Percentiles rank a stretch among this genome's conserved stretches.
phyloP scores from a whole-genome alignment of 2,888 invertebrate species.

The Rhagonycha lutea region DNA sequence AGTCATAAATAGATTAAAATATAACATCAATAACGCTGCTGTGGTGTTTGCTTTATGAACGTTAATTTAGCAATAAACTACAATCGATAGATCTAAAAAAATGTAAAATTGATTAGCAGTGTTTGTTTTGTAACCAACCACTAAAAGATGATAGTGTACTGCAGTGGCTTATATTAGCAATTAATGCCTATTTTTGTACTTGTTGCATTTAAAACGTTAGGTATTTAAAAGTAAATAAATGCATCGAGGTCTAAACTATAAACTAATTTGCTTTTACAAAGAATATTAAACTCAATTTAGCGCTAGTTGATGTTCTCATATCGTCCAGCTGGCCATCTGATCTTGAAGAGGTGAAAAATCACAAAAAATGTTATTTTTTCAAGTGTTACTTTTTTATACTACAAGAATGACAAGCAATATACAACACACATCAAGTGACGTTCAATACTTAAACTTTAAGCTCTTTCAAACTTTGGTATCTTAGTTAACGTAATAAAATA shows the following conservation, averaged over 20 bases:
- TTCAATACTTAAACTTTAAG: not conserved
- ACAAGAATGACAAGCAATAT: not conserved
- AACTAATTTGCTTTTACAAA: not conserved
- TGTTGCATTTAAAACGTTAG: not conserved
- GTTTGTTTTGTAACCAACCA: not conserved
- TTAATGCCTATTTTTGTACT: conserved; percentile 8
- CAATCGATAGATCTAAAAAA: not conserved
- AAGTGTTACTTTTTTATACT: not conserved
- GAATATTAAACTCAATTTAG: not conserved
- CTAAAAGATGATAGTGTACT: not conserved
- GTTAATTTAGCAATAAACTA: conserved; percentile 1
- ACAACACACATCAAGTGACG: not conserved
- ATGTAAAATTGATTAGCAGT: conserved; percentile 1
- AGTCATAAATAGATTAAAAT: conserved; percentile 8
- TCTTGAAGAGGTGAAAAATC: not conserved
- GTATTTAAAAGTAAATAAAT: not conserved
- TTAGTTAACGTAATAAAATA: conserved; percentile 32
- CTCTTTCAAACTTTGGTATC: conserved; percentile 16
- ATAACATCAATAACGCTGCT: conserved; percentile 12
- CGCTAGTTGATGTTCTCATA: not conserved
- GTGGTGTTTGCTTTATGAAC: conserved; percentile 1
- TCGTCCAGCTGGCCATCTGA: not conserved
- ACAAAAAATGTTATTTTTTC: not conserved
- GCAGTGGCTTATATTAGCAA: conserved; percentile 14
- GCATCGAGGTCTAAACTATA: not conserved